phyloP scores from a whole-genome alignment of 2,113 vertebrate species.

The Cinclus mexicanus region DNA sequence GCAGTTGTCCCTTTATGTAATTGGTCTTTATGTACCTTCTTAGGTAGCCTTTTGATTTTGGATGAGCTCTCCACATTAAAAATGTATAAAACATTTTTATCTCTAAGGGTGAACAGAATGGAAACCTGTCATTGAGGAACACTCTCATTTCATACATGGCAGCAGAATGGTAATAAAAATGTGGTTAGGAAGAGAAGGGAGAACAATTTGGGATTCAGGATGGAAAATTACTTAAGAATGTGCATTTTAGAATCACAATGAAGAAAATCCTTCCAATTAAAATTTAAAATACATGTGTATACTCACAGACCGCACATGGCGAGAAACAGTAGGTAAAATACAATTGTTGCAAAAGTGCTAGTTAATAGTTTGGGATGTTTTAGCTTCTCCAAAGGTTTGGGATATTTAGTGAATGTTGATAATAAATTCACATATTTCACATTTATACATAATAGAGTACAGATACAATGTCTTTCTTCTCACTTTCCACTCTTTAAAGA shows the following conservation, averaged over 20 bases:
- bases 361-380: conserved; percentile 14
- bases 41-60: neutral
- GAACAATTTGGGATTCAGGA: neutral
- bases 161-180: neutral
- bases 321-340: conserved; percentile 54
- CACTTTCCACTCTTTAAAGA: neutral
- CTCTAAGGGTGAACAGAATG: conserved; percentile 42
- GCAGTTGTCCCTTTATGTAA: neutral
- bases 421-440: neutral
- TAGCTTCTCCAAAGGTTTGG: conserved; percentile 27
- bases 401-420: conserved; percentile 47
- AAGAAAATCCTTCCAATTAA: conserved; percentile 18
- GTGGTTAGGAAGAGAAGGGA: neutral
- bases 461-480: neutral
- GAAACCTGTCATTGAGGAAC: neutral
- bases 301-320: neutral
- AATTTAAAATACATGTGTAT: neutral
- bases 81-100: conserved; percentile 53
- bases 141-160: neutral
- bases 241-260: neutral
- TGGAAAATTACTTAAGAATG: neutral
- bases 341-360: neutral
- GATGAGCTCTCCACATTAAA: neutral
- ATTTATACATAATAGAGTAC: neutral
- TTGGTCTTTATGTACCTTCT: neutral